Base-by-base conservation (phyloP, 2,888 invertebrate genomes). In the Eristalis tenax region DNA sequence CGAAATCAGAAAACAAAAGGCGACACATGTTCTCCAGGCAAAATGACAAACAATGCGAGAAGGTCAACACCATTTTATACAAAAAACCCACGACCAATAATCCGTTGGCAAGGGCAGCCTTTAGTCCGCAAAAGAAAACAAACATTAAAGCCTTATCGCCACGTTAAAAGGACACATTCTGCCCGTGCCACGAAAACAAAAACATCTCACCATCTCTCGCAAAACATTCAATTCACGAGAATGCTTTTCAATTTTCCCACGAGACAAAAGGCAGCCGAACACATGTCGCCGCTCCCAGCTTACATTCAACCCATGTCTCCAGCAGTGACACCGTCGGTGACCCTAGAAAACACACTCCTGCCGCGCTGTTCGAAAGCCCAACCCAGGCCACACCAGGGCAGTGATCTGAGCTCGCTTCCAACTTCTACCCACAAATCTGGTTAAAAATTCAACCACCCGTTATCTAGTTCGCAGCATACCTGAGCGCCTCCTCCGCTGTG, bases 361-460 rank as follows among this genome's bases (percentile, higher is more conserved):
- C 75, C 66, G 65, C 65, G 26, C 28, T 3, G 57, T 22, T 8
- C 22, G 6, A 2, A 4, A 26, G 15, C 0, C 11, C 22, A 26
- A 26, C 50, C 64, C 4, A 32, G 32, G 0, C 28, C 28, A 28
- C 4, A 4, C 28, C 28, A 28, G 28, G 28, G 4, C 28, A 28
- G 28, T 28, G 28, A 28, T 4, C 32, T 32, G 32, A 74, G 59
- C 77, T 38, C 11, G n/a, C 13, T 28, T 28, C 70, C 15, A 28
- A 43, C n/a, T 28, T 38, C 64, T 57, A n/a, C n/a, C 78, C 71
- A 28, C 65, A 71, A 79, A 65, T 65, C 59, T 71, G 32, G 57
- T 79, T 79, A 71, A 79, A 79, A 71, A 79, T 79, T 79, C 78
- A 79, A 71, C 57, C 65, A 32, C 64, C 43, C 61, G 50, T 69